phyloP scores from a whole-genome alignment of 2,797 vertebrate genomes.

The Dromococcyx pavoninus region DNA sequence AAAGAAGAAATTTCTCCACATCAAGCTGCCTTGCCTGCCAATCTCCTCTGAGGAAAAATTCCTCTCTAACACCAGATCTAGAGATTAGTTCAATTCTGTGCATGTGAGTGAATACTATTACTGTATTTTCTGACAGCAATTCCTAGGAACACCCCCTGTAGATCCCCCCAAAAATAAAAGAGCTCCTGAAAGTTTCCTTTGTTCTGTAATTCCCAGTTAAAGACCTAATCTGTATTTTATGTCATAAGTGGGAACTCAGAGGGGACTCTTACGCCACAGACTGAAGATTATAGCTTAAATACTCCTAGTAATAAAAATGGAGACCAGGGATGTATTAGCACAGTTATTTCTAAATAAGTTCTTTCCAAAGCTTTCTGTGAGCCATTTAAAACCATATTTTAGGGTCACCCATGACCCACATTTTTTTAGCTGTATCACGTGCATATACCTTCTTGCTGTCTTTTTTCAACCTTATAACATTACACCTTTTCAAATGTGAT shows the following conservation, averaged over 20 bases:
- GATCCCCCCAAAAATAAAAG: not conserved
- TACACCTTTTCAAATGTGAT: not conserved
- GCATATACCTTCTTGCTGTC: not conserved
- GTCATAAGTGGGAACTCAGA: not conserved
- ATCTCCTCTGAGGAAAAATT: slow-evolving; percentile 7
- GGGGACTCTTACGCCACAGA: slow-evolving; percentile 1
- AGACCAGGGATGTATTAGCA: slow-evolving; percentile 8
- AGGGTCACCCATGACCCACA: slow-evolving; percentile 11
- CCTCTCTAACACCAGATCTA: not conserved
- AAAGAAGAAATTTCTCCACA: not conserved
- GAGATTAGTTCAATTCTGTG: not conserved
- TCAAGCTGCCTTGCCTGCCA: not conserved
- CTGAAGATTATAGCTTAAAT: slow-evolving; percentile 29
- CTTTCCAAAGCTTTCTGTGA: slow-evolving; percentile 44
- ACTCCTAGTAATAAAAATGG: not conserved
- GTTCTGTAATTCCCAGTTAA: slow-evolving; percentile 36
- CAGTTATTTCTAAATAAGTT: slow-evolving; percentile 48
- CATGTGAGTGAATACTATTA: not conserved
- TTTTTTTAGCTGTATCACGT: slow-evolving; percentile 27
- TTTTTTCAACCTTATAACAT: slow-evolving; percentile 1
- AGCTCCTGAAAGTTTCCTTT: slow-evolving; percentile 20
- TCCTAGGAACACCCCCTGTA: not conserved
- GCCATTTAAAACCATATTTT: slow-evolving; percentile 36
- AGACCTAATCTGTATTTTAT: slow-evolving; percentile 31
- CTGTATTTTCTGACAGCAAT: not conserved